These are phyloP conservation scores for Cyrtorhinus lividipennis DNA, from an alignment of 1,140 invertebrate genomes.

Conservation along the genomic window DNA sequence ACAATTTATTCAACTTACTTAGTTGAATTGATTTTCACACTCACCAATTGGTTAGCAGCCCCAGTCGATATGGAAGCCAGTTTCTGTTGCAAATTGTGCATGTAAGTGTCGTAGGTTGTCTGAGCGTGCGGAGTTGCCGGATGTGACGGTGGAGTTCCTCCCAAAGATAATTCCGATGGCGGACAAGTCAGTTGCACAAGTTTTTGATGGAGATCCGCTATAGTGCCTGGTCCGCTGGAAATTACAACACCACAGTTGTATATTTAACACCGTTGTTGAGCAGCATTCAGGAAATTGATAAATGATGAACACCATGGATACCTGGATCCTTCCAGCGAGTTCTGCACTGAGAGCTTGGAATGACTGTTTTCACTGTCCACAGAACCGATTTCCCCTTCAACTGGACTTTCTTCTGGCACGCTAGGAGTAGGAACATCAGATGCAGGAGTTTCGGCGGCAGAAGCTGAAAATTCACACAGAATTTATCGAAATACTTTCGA, in stretches of 20 bases:
- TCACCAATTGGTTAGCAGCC: conserved; percentile 1
- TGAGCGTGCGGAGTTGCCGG: conserved; percentile 40
- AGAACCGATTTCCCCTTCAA: background rate
- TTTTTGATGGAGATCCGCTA: conserved; percentile 40
- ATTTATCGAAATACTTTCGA: no score
- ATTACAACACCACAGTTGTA: no score
- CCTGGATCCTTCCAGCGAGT: conserved; percentile 34
- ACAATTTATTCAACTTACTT: no score
- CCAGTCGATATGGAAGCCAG: conserved; percentile 34
- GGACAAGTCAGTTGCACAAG: conserved; percentile 38
- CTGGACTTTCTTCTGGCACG: background rate
- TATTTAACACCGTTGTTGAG: no score
- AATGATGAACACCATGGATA: conserved; percentile 9
- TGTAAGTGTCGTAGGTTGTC: conserved; percentile 38
- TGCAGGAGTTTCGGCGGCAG: background rate
- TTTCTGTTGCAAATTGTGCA: conserved; percentile 44
- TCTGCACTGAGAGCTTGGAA: conserved; percentile 36
- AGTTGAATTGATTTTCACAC: no score
- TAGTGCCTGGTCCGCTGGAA: conserved; percentile 34
- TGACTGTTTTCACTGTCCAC: conserved; percentile 19
- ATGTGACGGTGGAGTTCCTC: conserved; percentile 37
- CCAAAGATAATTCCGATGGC: conserved; percentile 34
- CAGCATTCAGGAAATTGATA: background rate
- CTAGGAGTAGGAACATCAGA: conserved; percentile 16
- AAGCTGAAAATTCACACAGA: no score